A percentile compares a stretch with the other conserved stretches of the same genome.
phyloP scores from a whole-genome alignment of 2,888 invertebrate genomes.

The Tipula vernalis region DNA sequence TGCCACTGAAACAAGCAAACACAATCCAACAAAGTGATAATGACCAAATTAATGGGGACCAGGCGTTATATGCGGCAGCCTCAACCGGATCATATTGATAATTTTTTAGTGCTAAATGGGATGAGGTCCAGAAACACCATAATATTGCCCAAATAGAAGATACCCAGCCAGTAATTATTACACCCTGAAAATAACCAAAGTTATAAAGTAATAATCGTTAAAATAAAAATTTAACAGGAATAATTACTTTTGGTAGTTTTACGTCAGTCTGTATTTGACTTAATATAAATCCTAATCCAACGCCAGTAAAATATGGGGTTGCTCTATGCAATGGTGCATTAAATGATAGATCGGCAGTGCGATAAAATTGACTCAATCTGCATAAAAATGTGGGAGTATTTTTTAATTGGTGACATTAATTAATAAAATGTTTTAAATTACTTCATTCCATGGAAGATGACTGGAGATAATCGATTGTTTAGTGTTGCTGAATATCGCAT shows the following conservation, averaged over 20 bases:
- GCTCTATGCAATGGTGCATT: slow-evolving; percentile 48
- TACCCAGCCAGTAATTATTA: slow-evolving; percentile 24
- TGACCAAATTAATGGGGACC: slow-evolving; percentile 50
- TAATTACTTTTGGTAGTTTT: slow-evolving; percentile 31
- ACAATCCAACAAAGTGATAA: slow-evolving; percentile 50
- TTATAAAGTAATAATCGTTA: background rate
- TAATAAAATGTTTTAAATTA: slow-evolving; percentile 25
- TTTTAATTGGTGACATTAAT: background rate
- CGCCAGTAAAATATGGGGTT: slow-evolving; percentile 51
- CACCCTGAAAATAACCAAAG: slow-evolving; percentile 5
- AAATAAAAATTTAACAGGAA: background rate
- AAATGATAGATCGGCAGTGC: slow-evolving; percentile 53
- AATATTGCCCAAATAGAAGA: slow-evolving; percentile 22
- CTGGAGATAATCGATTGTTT: slow-evolving; percentile 47
- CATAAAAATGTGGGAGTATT: slow-evolving; percentile 15
- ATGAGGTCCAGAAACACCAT: slow-evolving; percentile 48
- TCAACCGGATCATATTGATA: slow-evolving; percentile 47
- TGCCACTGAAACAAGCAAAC: slow-evolving; percentile 44
- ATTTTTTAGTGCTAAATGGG: slow-evolving; percentile 42
- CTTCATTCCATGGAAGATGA: slow-evolving; percentile 59
- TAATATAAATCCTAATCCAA: slow-evolving; percentile 46
- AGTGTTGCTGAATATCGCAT: slow-evolving; percentile 47
- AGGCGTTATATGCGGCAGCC: slow-evolving; percentile 50
- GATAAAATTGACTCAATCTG: slow-evolving; percentile 54
- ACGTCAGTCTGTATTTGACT: slow-evolving; percentile 36